Evolutionary conservation across 2,797 vertebrate genomes (phyloP).

Genomic region (Poecilia gillii): DNA sequence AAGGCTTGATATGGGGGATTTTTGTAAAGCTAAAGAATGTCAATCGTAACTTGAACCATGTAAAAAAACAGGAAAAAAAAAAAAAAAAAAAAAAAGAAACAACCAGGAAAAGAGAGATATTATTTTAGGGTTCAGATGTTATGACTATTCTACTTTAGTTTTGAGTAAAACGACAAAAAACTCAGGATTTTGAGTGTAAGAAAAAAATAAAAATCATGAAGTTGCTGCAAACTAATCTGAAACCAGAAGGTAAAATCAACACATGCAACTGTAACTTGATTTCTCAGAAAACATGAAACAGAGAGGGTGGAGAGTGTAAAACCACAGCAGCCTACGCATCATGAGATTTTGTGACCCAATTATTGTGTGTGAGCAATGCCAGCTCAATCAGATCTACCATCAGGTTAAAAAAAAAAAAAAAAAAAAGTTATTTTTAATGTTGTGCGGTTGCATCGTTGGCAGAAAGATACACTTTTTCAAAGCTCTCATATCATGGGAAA

Average conservation of each 20-base stretch:
- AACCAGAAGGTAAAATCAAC: neutral
- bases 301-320: neutral
- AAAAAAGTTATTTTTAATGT: too few relatives aligned
- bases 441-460: too few relatives aligned
- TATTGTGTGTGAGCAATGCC: neutral
- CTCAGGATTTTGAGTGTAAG: neutral
- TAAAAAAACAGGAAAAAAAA: neutral
- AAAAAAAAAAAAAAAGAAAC: too few relatives aligned
- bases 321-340: neutral
- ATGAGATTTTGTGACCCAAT: neutral
- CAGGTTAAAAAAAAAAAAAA: neutral
- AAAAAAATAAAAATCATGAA: neutral
- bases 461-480: neutral
- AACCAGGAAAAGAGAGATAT: too few relatives aligned
- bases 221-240: neutral
- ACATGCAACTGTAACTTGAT: neutral
- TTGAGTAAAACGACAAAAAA: neutral
- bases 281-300: neutral
- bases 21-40: neutral
- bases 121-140: neutral
- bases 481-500: neutral
- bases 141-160: neutral
- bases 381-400: neutral
- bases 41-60: neutral
- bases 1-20: too few relatives aligned